phyloP scores from a whole-genome alignment of 2,888 invertebrate species.

The Anagyrus pseudococci region DNA sequence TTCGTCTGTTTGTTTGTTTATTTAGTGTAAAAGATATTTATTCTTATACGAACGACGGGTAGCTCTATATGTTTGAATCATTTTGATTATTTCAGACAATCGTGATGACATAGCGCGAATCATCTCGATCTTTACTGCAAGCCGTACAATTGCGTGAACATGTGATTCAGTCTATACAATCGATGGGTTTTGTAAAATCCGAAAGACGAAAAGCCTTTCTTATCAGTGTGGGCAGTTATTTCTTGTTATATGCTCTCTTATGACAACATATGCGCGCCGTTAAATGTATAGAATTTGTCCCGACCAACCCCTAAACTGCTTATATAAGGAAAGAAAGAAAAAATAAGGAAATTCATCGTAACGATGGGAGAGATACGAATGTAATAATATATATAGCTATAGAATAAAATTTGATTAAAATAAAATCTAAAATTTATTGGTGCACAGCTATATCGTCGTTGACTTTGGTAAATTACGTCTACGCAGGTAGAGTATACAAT shows the following conservation, averaged over 20 bases:
- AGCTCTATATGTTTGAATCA: neutral
- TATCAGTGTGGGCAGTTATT: constrained; percentile 12
- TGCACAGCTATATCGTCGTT: constrained; percentile 17
- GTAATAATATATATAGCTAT: constrained; percentile 4
- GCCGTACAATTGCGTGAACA: constrained; percentile 26
- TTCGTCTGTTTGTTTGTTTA: neutral
- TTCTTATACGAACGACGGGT: neutral
- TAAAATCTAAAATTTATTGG: constrained; percentile 29
- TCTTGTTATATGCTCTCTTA: constrained; percentile 6
- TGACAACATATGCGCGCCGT: neutral
- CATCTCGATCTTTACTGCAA: constrained; percentile 15
- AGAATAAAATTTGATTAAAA: constrained; percentile 15
- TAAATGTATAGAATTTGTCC: neutral
- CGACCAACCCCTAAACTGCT: too few relatives aligned
- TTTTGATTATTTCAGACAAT: constrained; percentile 22
- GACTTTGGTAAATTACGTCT: constrained; percentile 37
- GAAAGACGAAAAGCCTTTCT: constrained; percentile 16
- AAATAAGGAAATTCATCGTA: neutral
- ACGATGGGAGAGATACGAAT: constrained; percentile 1
- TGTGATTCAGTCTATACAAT: constrained; percentile 37
- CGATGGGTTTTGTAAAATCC: constrained; percentile 29
- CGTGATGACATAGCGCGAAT: constrained; percentile 3
- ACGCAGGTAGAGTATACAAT: neutral
- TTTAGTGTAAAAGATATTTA: neutral
- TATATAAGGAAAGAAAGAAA: too few relatives aligned